phyloP scores from a whole-genome alignment of 2,113 vertebrate species.

The Upupa epops region DNA sequence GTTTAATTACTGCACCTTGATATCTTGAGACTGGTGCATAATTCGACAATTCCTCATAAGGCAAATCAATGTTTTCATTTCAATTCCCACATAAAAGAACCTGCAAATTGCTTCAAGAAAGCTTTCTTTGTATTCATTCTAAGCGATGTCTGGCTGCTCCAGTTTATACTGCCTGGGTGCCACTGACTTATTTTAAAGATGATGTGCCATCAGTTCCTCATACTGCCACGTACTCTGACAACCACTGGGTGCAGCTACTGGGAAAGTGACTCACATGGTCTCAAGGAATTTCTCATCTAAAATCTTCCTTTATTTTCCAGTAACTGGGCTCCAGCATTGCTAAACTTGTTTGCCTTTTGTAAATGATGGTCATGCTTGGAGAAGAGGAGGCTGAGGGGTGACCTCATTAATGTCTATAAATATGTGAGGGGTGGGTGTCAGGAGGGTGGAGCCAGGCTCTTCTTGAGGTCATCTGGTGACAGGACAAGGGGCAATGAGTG shows the following conservation, averaged over 20 bases:
- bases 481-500: no score
- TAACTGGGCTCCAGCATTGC: not conserved
- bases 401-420: no score
- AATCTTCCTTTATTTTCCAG: not conserved
- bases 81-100: not conserved
- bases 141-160: not conserved
- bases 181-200: not conserved
- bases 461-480: no score
- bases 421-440: no score
- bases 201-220: not conserved
- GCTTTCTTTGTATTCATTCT: not conserved
- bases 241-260: not conserved
- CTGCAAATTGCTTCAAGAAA: not conserved
- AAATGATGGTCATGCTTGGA: not conserved
- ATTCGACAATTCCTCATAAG: not conserved
- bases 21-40: not conserved
- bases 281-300: not conserved
- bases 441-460: no score
- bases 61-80: constrained; percentile 17
- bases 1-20: constrained; percentile 3
- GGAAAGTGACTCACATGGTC: not conserved
- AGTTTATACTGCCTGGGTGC: not conserved
- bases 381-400: no score
- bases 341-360: not conserved
- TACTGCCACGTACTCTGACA: not conserved